Conservation (phyloP, 2,888 invertebrate species). For the Amphimallon solstitiale region DNA sequence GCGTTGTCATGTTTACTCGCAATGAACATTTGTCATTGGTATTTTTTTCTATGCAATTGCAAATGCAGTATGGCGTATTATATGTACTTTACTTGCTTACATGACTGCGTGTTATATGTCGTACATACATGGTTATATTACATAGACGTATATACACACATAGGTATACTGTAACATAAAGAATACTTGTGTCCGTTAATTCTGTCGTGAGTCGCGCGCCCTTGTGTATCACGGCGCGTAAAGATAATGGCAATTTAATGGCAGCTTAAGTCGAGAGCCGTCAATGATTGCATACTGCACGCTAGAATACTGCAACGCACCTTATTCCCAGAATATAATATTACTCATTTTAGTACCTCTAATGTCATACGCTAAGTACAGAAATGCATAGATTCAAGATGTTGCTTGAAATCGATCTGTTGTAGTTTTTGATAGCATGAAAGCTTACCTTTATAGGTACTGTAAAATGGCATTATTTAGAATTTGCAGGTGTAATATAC, state of each 20-base stretch:
- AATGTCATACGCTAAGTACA: slow-evolving; percentile 1
- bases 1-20: slow-evolving; percentile 7
- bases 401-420: too few relatives aligned
- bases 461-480: too few relatives aligned
- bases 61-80: not conserved
- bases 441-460: too few relatives aligned
- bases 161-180: not conserved
- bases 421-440: too few relatives aligned
- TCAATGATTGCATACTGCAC: slow-evolving; percentile 41
- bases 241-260: slow-evolving; percentile 49
- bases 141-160: not conserved
- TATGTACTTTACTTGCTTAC: not conserved
- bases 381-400: too few relatives aligned
- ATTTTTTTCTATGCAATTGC: slow-evolving; percentile 1
- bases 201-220: slow-evolving; percentile 46
- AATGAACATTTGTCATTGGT: slow-evolving; percentile 13
- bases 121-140: not conserved
- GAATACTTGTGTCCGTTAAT: not conserved
- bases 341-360: slow-evolving; percentile 37
- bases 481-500: too few relatives aligned
- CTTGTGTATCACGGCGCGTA: slow-evolving; percentile 46
- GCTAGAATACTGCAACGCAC: slow-evolving; percentile 37
- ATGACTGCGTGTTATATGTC: not conserved
- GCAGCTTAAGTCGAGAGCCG: slow-evolving; percentile 42
- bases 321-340: slow-evolving; percentile 34